A percentile compares a stretch with the other conserved stretches of the same genome.
Conservation (phyloP, 2,113 vertebrate species). For the Bubalus kerabau region DNA sequence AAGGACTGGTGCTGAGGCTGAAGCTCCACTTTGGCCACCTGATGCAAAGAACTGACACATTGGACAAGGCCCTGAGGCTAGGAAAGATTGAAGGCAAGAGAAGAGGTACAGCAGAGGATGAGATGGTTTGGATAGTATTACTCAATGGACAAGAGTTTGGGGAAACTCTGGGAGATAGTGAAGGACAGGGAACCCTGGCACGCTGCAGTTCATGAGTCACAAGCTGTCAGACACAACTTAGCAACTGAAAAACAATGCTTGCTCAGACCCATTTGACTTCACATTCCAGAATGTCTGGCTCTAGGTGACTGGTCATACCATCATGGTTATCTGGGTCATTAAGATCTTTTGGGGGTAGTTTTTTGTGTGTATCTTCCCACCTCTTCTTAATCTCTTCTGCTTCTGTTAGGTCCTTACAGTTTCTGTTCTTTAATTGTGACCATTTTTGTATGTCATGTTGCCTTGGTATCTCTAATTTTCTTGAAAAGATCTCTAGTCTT, state of each 20-base stretch:
- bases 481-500: neutral
- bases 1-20: neutral
- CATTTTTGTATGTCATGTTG: neutral
- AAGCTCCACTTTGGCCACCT: neutral
- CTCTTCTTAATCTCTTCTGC: neutral
- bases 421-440: neutral
- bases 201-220: neutral
- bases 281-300: neutral
- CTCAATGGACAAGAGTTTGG: neutral
- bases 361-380: neutral
- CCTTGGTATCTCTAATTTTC: neutral
- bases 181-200: neutral
- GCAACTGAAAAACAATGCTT: neutral
- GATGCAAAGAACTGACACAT: neutral
- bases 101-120: neutral
- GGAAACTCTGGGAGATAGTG: neutral
- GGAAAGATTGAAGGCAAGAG: neutral
- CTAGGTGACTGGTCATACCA: neutral
- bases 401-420: neutral
- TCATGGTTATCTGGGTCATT: neutral
- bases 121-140: neutral
- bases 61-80: neutral
- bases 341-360: neutral
- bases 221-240: neutral
- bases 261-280: neutral